A percentile compares a stretch with the other conserved stretches of the same genome.
Conservation (phyloP, 2,888 invertebrate species). For the Cheilosia vernalis region DNA sequence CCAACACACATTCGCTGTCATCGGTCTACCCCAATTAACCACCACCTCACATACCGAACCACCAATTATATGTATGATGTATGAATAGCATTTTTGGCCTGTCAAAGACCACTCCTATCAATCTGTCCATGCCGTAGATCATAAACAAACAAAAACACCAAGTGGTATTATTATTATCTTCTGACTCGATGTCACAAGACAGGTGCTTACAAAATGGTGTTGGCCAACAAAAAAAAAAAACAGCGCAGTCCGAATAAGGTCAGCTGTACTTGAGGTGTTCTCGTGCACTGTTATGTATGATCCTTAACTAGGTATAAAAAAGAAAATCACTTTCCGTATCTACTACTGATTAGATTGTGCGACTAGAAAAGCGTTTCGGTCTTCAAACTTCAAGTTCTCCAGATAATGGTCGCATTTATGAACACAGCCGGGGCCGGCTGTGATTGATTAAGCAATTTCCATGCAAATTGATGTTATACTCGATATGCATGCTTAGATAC, state of each 20-base stretch:
- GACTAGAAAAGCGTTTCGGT: background rate
- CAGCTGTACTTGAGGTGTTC: constrained; percentile 20
- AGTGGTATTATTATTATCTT: constrained; percentile 1
- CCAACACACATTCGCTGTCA: constrained; percentile 35
- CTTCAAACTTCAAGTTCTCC: background rate
- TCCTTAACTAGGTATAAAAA: constrained; percentile 10
- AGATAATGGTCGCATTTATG: background rate
- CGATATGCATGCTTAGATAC: constrained; percentile 50
- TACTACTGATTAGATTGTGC: constrained; percentile 51
- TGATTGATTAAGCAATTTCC: constrained; percentile 66
- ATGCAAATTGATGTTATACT: constrained; percentile 70
- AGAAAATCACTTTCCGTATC: constrained; percentile 23
- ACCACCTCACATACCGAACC: constrained; percentile 51
- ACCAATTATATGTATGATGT: constrained; percentile 57
- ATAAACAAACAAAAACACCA: constrained; percentile 37
- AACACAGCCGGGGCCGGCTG: constrained; percentile 9
- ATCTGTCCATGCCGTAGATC: constrained; percentile 44
- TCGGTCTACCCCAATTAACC: constrained; percentile 58
- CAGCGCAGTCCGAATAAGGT: constrained; percentile 17
- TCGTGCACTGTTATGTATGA: constrained; percentile 3
- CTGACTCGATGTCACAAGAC: constrained; percentile 39
- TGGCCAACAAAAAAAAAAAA: background rate
- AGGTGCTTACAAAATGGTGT: constrained; percentile 24
- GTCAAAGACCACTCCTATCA: constrained; percentile 55
- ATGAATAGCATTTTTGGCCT: constrained; percentile 47